These are phyloP conservation scores for Sinonovacula constricta DNA, from an alignment of 1,140 invertebrate genomes.

Conservation along the genomic window DNA sequence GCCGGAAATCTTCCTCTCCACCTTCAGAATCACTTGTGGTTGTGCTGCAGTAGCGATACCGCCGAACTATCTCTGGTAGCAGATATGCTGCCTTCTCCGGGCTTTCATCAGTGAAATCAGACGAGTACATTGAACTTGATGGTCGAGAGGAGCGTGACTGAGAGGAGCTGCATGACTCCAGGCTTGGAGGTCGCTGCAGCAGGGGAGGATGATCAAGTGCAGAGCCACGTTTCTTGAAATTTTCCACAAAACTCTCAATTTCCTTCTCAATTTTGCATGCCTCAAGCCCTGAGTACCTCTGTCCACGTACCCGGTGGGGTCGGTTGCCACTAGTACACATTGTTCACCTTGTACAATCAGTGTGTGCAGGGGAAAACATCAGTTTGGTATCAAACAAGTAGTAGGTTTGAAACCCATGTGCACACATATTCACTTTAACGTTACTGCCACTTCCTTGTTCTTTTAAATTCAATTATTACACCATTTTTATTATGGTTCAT, in stretches of 20 bases:
- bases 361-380: too few species aligned
- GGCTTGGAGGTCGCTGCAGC: slow-evolving; percentile 37
- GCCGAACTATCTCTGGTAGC: slow-evolving; percentile 45
- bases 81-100: slow-evolving; percentile 50
- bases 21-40: slow-evolving; percentile 38
- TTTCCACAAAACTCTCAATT: slow-evolving; percentile 52
- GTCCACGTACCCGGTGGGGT: slow-evolving; percentile 40
- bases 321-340: slow-evolving; percentile 42
- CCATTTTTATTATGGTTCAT: too few species aligned
- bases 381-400: too few species aligned
- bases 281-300: slow-evolving; percentile 43
- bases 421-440: too few species aligned
- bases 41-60: slow-evolving; percentile 47
- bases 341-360: too few species aligned
- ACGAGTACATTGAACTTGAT: slow-evolving; percentile 46
- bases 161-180: slow-evolving; percentile 42
- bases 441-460: too few species aligned
- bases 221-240: slow-evolving; percentile 49
- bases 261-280: slow-evolving; percentile 52
- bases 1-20: slow-evolving; percentile 31
- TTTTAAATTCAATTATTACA: too few species aligned
- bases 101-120: slow-evolving; percentile 50
- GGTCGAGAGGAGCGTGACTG: slow-evolving; percentile 36
- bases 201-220: slow-evolving; percentile 27
- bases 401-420: too few species aligned